Evolutionary conservation across 2,113 vertebrate species (phyloP).

Genomic region (Seriola dumerili): DNA sequence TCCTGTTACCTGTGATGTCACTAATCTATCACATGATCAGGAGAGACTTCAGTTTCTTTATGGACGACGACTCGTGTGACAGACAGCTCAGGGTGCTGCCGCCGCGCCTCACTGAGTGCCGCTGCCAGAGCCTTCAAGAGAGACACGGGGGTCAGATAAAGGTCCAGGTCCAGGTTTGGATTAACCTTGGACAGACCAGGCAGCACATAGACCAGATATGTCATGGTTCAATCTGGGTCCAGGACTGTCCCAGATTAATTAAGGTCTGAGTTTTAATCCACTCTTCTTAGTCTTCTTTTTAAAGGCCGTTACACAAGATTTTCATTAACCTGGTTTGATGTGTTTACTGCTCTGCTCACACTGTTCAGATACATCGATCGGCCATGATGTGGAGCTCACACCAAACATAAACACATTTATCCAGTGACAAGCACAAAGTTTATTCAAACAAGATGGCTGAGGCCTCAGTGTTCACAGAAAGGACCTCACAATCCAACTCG

Average conservation of each 20-base stretch:
- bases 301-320: too few species aligned
- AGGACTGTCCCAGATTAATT: neutral
- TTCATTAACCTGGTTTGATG: too few species aligned
- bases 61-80: constrained; percentile 98
- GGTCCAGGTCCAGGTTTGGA: neutral
- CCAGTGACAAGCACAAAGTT: too few species aligned
- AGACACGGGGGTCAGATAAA: constrained; percentile 49
- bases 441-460: too few species aligned
- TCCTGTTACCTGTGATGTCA: constrained; percentile 66
- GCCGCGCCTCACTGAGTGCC: constrained; percentile 96
- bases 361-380: neutral
- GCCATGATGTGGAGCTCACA: too few species aligned
- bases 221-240: neutral
- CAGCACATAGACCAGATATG: neutral
- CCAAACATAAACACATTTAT: neutral
- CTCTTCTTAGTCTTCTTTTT: neutral
- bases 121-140: constrained; percentile 93
- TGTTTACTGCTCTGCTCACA: neutral
- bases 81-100: constrained; percentile 98
- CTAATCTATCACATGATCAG: constrained; percentile 79
- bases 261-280: neutral
- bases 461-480: too few species aligned
- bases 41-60: constrained; percentile 97
- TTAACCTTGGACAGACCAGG: neutral
- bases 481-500: too few species aligned